phyloP scores from a whole-genome alignment of 2,113 vertebrate genomes.

The Thalassoma bifasciatum region DNA sequence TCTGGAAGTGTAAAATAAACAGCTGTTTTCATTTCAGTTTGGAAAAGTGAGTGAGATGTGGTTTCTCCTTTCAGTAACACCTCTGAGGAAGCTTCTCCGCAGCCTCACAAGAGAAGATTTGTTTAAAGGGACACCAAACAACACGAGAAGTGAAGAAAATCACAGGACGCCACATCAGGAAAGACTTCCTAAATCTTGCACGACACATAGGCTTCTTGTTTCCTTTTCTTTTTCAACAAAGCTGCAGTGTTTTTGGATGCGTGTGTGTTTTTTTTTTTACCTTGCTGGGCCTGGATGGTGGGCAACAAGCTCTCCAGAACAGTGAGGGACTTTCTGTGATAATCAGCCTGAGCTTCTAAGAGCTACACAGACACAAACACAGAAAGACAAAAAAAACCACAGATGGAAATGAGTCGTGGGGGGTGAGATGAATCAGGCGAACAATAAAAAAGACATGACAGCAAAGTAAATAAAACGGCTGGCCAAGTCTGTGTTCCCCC shows the following conservation, averaged over 20 bases:
- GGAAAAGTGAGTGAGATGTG: constrained; percentile 5
- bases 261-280: constrained; percentile 76
- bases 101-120: constrained; percentile 9
- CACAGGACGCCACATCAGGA: not conserved
- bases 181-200: not conserved
- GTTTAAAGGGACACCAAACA: constrained; percentile 28
- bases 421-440: not conserved
- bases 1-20: constrained; percentile 5
- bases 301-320: constrained; percentile 96
- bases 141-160: constrained; percentile 29
- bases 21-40: constrained; percentile 19
- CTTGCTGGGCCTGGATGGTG: constrained; percentile 97
- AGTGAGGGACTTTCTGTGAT: constrained; percentile 98
- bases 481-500: constrained; percentile 37
- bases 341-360: constrained; percentile 99
- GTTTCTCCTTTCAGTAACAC: constrained; percentile 20
- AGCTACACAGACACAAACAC: constrained; percentile 92
- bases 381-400: constrained; percentile 8
- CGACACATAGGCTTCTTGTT: not conserved
- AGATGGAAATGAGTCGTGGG: constrained; percentile 11
- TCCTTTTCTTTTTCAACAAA: constrained; percentile 18
- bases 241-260: not conserved
- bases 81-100: not conserved
- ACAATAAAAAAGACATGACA: constrained; percentile 37
- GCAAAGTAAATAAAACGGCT: constrained; percentile 45